Evolutionary conservation across 1,140 invertebrate species (phyloP).

Genomic region (Parasteatoda tepidariorum): DNA sequence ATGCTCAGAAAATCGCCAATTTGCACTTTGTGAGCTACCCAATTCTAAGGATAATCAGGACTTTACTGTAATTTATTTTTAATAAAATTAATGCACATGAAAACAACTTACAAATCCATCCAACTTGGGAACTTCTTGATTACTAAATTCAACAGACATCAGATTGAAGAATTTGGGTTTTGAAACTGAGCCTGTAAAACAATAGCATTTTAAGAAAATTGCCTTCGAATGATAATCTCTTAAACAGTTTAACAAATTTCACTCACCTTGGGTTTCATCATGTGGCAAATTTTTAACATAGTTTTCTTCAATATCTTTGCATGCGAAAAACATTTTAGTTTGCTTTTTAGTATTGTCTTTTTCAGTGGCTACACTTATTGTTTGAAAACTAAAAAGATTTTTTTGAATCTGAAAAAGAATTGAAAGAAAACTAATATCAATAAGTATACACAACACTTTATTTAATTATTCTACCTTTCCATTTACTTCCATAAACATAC

Average conservation of each 20-base stretch:
- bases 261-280: constrained; percentile 75
- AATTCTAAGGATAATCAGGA: too few relatives aligned
- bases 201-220: background rate
- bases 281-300: constrained; percentile 79
- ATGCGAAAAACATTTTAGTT: constrained; percentile 79
- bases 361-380: constrained; percentile 29
- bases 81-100: too few relatives aligned
- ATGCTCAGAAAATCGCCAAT: too few relatives aligned
- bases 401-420: constrained; percentile 49
- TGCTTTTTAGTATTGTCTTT: constrained; percentile 72
- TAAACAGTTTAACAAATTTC: background rate
- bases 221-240: background rate
- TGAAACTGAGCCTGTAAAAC: constrained; percentile 62
- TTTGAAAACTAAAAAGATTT: constrained; percentile 59
- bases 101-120: constrained; percentile 86
- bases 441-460: constrained; percentile 4
- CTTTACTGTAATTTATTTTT: too few relatives aligned
- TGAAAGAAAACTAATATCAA: background rate
- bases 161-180: constrained; percentile 89
- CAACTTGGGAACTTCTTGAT: constrained; percentile 85
- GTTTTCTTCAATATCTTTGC: constrained; percentile 83
- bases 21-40: too few relatives aligned
- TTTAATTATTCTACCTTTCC: background rate
- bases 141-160: constrained; percentile 80
- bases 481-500: too few relatives aligned